These are phyloP conservation scores for Macrobrachium rosenbergii DNA, from an alignment of 1,140 invertebrate genomes.

Conservation along the genomic window DNA sequence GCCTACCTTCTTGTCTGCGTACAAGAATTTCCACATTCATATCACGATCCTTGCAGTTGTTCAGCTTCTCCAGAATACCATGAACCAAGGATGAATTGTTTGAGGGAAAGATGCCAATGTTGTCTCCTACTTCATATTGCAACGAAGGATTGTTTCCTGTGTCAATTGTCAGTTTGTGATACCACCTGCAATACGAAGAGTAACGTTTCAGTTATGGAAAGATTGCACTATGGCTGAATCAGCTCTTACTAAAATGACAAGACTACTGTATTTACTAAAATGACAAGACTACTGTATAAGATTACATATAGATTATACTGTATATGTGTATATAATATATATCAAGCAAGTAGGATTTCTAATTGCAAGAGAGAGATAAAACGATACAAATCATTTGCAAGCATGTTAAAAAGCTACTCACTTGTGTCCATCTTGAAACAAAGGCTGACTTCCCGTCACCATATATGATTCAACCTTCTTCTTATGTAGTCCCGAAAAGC, in stretches of 20 bases:
- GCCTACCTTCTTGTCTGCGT: background rate
- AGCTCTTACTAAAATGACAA: too few species aligned
- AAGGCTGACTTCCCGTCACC: background rate
- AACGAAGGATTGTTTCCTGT: background rate
- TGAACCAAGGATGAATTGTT: slow-evolving; percentile 86
- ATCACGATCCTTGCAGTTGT: background rate
- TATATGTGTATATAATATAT: too few species aligned
- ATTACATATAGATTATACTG: too few species aligned
- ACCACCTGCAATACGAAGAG: too few species aligned
- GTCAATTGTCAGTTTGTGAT: too few species aligned
- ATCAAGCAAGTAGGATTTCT: too few species aligned
- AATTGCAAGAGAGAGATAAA: background rate
- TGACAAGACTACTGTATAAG: too few species aligned
- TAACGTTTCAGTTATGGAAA: background rate
- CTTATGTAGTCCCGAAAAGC: slow-evolving; percentile 67
- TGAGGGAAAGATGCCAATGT: slow-evolving; percentile 89
- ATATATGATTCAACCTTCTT: background rate
- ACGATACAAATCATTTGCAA: too few species aligned
- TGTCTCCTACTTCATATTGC: slow-evolving; percentile 84
- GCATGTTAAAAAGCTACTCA: background rate
- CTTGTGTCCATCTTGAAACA: slow-evolving; percentile 14
- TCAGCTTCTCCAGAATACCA: slow-evolving; percentile 79
- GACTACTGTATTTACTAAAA: too few species aligned
- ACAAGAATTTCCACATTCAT: background rate
- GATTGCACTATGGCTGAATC: background rate